Evolutionary conservation across 2,797 vertebrate species (phyloP).

Genomic region (Centropyge bicolor): DNA sequence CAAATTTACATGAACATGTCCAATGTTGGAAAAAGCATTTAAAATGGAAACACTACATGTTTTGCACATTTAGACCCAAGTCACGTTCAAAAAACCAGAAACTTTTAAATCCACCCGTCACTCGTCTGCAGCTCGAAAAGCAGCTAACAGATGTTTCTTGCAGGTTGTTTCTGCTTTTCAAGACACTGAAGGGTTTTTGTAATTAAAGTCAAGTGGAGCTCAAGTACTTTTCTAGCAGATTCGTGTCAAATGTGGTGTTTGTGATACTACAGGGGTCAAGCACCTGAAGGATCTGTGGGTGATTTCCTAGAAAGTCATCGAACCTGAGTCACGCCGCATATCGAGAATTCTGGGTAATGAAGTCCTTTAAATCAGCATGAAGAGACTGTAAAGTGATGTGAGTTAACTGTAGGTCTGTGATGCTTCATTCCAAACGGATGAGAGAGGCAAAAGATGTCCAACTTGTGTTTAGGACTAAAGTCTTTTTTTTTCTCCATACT

Average conservation of each 20-base stretch:
- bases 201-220: constrained; percentile 63
- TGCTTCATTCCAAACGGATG: constrained; percentile 16
- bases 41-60: no score
- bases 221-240: constrained; percentile 40
- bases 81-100: background rate
- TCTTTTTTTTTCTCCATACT: background rate
- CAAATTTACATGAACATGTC: background rate
- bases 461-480: constrained; percentile 7
- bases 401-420: background rate
- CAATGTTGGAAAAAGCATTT: background rate
- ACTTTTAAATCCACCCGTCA: background rate
- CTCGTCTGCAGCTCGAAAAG: constrained; percentile 12
- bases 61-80: background rate
- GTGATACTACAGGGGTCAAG: constrained; percentile 34
- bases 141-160: constrained; percentile 19
- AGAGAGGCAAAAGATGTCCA: background rate
- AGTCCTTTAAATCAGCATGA: background rate
- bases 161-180: constrained; percentile 23
- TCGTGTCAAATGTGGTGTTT: constrained; percentile 16
- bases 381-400: background rate
- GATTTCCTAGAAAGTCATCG: background rate
- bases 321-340: background rate
- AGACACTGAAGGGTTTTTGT: constrained; percentile 20
- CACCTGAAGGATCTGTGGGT: background rate
- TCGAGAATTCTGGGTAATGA: background rate